Evolutionary conservation across 1,140 invertebrate genomes (phyloP), one percentile per base, ranked within the genome.

Genomic region (Panulirus ornatus): DNA sequence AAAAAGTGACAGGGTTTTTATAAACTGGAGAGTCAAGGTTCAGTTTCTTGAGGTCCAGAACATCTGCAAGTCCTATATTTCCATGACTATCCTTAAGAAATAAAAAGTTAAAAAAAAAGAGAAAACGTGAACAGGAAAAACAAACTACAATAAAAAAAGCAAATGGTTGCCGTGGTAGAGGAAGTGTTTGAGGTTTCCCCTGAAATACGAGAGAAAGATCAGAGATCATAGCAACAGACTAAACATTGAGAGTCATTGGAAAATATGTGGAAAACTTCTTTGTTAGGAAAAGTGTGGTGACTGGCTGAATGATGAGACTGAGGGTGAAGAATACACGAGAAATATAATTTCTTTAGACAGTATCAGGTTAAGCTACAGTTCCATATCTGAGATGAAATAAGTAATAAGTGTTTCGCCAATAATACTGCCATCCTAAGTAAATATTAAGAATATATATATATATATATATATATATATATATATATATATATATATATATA

Each of bases 1-100:
- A 88, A 27, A 66, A 34, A 91, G 34, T 36, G n/a, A 90, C 16
- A 86, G 63, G 70, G 22, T 44, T 27, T 34, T 36, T 54, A 47
- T 36, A 47, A 38, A 38, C 40, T n/a, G 34, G 0, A 16, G 44
- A 34, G 47, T 47, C 16, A 34, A 44, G 19, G 11, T 27, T 16
- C 30, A 11, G 30, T 85, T 70, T 30, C 34, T 63, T 40, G 34
- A 38, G 30, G n/a, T 6, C 66, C 51, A 63, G 19, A 19, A 84
- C 34, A 38, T 36, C 40, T 8, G 16, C 2, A 42, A 22, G 1
- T 30, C 58, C 36, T 85, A 36, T 30, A 75, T 9, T 76, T 2
- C 14, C 40, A 36, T 1, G 36, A n/a, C 8, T 22, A 58, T 14
- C 51, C 19, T 58, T 58, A 2, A 58, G 19, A 9, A 2, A 22